These are phyloP conservation scores for Platycheirus albimanus DNA, from an alignment of 2,888 invertebrate genomes.

Conservation along the genomic window DNA sequence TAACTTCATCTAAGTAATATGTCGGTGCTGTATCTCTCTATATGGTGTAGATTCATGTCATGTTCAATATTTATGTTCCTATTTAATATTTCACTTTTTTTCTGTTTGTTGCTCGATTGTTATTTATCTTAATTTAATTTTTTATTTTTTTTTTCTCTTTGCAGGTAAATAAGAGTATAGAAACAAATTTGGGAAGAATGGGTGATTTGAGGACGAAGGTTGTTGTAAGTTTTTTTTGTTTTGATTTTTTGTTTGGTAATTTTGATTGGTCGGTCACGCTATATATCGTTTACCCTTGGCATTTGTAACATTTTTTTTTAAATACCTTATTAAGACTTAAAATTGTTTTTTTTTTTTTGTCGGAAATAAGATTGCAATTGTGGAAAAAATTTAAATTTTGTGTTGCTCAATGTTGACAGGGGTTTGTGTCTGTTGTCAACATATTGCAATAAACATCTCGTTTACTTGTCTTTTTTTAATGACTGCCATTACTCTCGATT, in stretches of 20 bases:
- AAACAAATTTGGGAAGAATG: constrained; percentile 33
- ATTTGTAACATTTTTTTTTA: neutral
- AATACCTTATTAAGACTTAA: neutral
- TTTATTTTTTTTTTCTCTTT: constrained; percentile 45
- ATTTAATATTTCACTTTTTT: constrained; percentile 29
- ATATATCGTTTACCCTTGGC: constrained; percentile 26
- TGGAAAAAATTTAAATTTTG: no score
- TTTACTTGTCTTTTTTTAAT: no score
- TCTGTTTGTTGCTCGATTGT: constrained; percentile 31
- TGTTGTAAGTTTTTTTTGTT: constrained; percentile 28
- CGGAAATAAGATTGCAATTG: no score
- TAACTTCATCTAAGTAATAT: constrained; percentile 47
- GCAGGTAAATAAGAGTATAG: constrained; percentile 54
- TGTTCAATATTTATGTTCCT: constrained; percentile 58
- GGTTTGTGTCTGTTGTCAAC: no score
- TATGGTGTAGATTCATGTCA: constrained; percentile 29
- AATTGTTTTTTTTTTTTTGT: neutral
- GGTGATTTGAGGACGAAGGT: constrained; percentile 39
- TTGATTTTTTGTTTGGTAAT: neutral
- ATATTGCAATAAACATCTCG: no score
- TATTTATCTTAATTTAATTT: constrained; percentile 43
- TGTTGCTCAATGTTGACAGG: no score
- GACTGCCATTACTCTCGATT: no score
- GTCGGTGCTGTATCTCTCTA: neutral
- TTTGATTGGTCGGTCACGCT: constrained; percentile 22